Evolutionary conservation across 2,888 invertebrate species (phyloP), one percentile per base, ranked within the genome.

Genomic region (Steromphala cineraria): DNA sequence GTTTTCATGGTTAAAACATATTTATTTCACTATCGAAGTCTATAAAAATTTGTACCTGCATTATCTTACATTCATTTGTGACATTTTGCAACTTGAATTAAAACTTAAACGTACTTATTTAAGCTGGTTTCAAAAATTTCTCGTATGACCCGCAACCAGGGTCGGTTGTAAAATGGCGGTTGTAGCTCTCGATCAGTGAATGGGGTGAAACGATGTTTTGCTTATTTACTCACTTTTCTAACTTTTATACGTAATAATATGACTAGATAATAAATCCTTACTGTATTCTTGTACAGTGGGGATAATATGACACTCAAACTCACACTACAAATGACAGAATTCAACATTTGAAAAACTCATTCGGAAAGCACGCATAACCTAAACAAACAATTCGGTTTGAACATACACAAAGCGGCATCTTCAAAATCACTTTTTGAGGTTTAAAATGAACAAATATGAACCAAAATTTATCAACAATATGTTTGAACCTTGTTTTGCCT

Each of bases 361-460:
- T 36, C 36, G 71, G n/a, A 15, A 71, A 24, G 40, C 71, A 40
- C 71, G 71, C n/a, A 71, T 36, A 71, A 71, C 36, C 71, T 31
- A 71, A 71, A 71, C 71, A 71, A 71, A 71, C 71, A 62, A 62
- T 71, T 71, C 40, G 36, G 36, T 71, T 71, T 36, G 36, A 62
- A 62, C 62, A 24, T 15, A 62, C 28, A 62, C 17, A 28, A 21
- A 28, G 46, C 46, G 10, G 10, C 13, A 13, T 46, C 46, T 46
- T 46, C 46, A 10, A 46, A 46, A 46, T 46, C 46, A 46, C 46
- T 46, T 46, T 46, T 46, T 10, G 15, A 5, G 13, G 24, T 24
- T 28, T n/a, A 62, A 17, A 62, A 36, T 36, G 4, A 40, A 15
- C n/a, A 8, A 17, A 10, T 15, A 36, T 71, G 71, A 19, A 71